Percentiles rank a stretch among this genome's conserved stretches.
Conservation (phyloP, 2,113 vertebrate genomes). For the Labeo rohita region DNA sequence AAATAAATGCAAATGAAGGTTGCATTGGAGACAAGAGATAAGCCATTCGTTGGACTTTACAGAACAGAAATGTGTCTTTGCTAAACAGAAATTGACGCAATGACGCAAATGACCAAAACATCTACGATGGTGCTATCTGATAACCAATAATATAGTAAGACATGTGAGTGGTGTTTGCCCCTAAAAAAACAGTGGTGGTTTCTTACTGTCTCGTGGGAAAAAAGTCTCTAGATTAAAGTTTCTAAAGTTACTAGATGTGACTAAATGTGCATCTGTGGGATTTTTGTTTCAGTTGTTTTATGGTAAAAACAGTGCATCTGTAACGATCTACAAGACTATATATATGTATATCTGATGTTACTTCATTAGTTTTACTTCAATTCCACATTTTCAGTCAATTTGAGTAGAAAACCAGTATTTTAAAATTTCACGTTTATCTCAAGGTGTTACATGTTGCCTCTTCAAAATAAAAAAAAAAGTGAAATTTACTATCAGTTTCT, state of each 20-base stretch:
- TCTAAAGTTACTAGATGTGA: not conserved
- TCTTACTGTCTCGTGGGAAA: too few species aligned
- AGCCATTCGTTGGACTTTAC: not conserved
- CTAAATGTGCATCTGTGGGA: not conserved
- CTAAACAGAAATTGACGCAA: slow-evolving; percentile 2
- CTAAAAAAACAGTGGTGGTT: not conserved
- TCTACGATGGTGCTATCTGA: not conserved
- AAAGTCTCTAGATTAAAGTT: not conserved
- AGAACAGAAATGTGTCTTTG: not conserved
- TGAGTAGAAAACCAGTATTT: too few species aligned
- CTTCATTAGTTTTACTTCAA: too few species aligned
- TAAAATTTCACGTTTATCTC: too few species aligned
- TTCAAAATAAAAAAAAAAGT: too few species aligned
- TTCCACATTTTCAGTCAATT: too few species aligned
- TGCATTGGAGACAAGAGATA: not conserved
- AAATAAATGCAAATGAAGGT: slow-evolving; percentile 19
- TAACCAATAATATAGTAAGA: not conserved
- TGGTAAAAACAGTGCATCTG: too few species aligned
- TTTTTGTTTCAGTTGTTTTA: not conserved
- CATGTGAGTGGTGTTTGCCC: not conserved
- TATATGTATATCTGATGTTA: too few species aligned
- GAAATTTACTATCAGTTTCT: too few species aligned
- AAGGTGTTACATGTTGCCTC: too few species aligned
- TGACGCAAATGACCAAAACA: not conserved
- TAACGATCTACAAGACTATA: too few species aligned